These are phyloP conservation scores for Athalia circularis DNA, from an alignment of 2,888 invertebrate species.

Conservation along the genomic window DNA sequence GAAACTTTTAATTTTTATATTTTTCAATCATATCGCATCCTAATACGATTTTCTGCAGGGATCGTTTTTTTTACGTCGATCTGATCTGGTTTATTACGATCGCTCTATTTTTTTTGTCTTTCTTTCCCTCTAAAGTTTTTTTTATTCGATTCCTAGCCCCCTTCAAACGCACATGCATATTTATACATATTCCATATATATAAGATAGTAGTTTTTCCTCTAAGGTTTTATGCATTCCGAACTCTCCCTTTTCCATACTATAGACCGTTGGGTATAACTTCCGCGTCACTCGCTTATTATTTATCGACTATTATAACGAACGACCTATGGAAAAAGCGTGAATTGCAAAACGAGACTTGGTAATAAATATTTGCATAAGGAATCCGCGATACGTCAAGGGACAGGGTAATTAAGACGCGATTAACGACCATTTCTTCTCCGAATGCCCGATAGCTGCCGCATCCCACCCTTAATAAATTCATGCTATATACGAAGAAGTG, in stretches of 20 bases:
- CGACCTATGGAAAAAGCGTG: constrained; percentile 25
- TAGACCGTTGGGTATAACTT: neutral
- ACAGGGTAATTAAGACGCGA: constrained; percentile 37
- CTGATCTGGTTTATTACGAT: constrained; percentile 45
- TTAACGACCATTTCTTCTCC: constrained; percentile 34
- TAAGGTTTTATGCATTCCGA: neutral
- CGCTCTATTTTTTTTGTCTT: constrained; percentile 32
- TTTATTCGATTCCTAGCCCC: constrained; percentile 26
- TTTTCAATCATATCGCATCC: too few species aligned
- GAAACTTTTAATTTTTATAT: too few species aligned
- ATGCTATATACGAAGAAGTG: neutral
- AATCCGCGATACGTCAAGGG: constrained; percentile 8
- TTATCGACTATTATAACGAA: constrained; percentile 14
- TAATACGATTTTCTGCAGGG: too few species aligned
- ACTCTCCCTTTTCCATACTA: neutral
- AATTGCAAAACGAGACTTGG: constrained; percentile 13
- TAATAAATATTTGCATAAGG: constrained; percentile 22
- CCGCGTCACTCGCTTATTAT: constrained; percentile 17
- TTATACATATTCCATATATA: constrained; percentile 15
- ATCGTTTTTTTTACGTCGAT: neutral
- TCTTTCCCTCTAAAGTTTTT: constrained; percentile 26
- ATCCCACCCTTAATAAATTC: neutral
- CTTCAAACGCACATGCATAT: constrained; percentile 21
- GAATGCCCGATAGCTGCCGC: neutral
- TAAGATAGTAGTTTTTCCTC: constrained; percentile 33